Base-by-base conservation (phyloP, 2,888 invertebrate species). In the Amphipyra tragopoginis region DNA sequence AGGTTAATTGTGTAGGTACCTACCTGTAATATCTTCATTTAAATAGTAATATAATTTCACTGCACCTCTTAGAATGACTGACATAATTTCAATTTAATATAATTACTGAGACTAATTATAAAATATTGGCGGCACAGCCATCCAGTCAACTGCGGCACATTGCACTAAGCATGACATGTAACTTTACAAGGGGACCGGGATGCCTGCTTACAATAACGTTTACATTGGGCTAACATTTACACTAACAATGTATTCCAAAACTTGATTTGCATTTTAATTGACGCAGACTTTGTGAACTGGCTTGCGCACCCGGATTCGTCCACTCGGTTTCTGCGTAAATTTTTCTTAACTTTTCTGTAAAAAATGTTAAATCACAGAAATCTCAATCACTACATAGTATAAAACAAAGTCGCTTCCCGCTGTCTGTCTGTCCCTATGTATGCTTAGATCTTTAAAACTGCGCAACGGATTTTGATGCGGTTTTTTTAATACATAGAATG, bases 1-100 rank as follows among this genome's bases (percentile, higher is more conserved):
- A n/a, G n/a, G n/a, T n/a, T n/a, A n/a, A n/a, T n/a, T n/a, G n/a
- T n/a, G n/a, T n/a, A n/a, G n/a, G n/a, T n/a, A n/a, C n/a, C n/a
- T n/a, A 93, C 93, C 93, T 55, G 85, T 75, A 63, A 93, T 90
- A n/a, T 93, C 92, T 42, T 93, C 92, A 74, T 93, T 93, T 51
- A 93, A 83, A 72, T 88, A 91, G 67, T 90, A 87, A 75, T 92
- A 93, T 60, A 91, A 84, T 75, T 85, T 87, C 56, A 90, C 80
- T 38, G 86, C 85, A 63, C 89, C 88, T 67, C 74, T 84, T 38
- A 93, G 58, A 73, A 93, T 88, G 1, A 92, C 85, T 11, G 93
- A 89, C 93, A 93, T 93, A 57, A 62, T 62, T 67, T 63, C 21
- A 57, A 48, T 43, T 11, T 33, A 48, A 34, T 39, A 38, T 52